Conservation (phyloP, 1,140 invertebrate species). For the Tribolium castaneum region DNA sequence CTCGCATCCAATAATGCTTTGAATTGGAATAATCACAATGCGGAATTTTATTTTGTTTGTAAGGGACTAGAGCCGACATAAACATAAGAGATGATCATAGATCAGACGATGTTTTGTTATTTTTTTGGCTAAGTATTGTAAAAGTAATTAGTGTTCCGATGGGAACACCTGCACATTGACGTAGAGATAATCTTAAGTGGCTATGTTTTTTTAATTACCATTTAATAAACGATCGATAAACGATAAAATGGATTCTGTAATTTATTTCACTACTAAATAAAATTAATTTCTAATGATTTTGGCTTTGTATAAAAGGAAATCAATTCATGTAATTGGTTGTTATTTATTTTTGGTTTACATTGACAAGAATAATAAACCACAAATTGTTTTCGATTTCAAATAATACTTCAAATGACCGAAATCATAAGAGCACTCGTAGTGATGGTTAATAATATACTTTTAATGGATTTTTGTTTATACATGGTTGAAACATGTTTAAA, state of each 20-base stretch:
- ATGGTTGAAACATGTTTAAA: too few relatives aligned
- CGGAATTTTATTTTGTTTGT: neutral
- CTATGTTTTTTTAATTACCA: neutral
- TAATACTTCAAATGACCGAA: too few relatives aligned
- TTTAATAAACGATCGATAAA: neutral
- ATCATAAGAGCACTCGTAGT: too few relatives aligned
- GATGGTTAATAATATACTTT: too few relatives aligned
- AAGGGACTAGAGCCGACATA: neutral
- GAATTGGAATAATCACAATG: neutral
- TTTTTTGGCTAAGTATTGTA: neutral
- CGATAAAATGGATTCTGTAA: neutral
- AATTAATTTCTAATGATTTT: neutral
- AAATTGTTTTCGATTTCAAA: too few relatives aligned
- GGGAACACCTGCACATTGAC: neutral
- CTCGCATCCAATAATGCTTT: neutral
- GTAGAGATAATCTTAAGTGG: neutral
- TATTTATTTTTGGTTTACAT: neutral
- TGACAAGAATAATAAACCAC: too few relatives aligned
- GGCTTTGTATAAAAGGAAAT: neutral
- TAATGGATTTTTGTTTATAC: too few relatives aligned
- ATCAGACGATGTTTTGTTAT: neutral
- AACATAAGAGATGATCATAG: neutral
- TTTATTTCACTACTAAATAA: neutral
- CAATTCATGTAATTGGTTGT: neutral
- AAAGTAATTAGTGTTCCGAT: neutral